phyloP scores from a whole-genome alignment of 2,797 vertebrate species.

The Hephaestus fuliginosus region DNA sequence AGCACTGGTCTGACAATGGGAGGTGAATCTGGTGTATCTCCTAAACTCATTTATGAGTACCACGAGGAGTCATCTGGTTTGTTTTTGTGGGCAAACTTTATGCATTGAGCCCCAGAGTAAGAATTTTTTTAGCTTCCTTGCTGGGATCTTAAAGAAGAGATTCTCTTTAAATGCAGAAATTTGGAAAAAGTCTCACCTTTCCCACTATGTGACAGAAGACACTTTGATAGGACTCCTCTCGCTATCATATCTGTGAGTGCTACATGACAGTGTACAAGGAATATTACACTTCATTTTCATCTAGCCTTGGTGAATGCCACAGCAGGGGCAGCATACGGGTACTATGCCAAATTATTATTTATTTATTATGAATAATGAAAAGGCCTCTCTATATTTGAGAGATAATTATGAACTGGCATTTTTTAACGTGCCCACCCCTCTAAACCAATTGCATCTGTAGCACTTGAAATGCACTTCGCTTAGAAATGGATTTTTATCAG shows the following conservation, averaged over 20 bases:
- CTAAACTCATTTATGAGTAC: too few relatives aligned
- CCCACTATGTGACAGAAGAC: background rate
- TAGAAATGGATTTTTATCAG: conserved; percentile 43
- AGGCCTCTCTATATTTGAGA: conserved; percentile 1
- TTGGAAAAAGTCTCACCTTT: background rate
- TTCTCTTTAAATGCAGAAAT: too few relatives aligned
- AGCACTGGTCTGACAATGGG: too few relatives aligned
- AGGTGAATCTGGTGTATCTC: too few relatives aligned
- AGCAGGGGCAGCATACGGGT: background rate
- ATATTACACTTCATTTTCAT: background rate
- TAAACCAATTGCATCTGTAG: conserved; percentile 29
- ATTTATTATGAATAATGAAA: background rate
- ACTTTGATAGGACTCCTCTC: background rate
- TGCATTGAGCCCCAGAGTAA: too few relatives aligned
- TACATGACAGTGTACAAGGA: background rate
- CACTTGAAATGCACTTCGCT: conserved; percentile 21
- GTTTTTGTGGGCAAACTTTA: too few relatives aligned
- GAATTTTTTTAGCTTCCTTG: background rate
- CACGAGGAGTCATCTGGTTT: too few relatives aligned
- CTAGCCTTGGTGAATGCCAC: background rate
- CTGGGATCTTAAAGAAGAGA: background rate
- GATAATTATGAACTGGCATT: conserved; percentile 12
- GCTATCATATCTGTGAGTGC: background rate
- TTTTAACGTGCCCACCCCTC: background rate
- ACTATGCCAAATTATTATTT: background rate